These are phyloP conservation scores for Orchesella flavescens DNA, from an alignment of 2,888 invertebrate genomes.

Conservation along the genomic window DNA sequence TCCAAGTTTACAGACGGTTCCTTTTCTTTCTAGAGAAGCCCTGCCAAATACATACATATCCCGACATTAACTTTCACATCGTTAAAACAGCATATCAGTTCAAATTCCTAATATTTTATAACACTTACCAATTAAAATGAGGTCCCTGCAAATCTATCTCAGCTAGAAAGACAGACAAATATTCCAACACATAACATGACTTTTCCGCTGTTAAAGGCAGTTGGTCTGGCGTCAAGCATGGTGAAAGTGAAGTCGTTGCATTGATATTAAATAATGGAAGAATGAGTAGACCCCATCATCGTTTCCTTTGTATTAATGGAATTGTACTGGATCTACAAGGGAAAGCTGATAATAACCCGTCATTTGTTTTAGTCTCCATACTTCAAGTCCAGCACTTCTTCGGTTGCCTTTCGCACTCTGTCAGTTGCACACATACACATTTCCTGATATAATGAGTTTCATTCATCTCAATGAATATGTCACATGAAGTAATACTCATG, in stretches of 20 bases:
- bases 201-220: background rate
- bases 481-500: background rate
- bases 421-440: conserved; percentile 27
- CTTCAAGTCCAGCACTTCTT: conserved; percentile 14
- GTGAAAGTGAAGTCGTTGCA: conserved; percentile 31
- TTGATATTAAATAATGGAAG: conserved; percentile 41
- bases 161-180: too few species aligned
- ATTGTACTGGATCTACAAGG: conserved; percentile 17
- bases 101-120: too few species aligned
- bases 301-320: conserved; percentile 30
- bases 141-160: too few species aligned
- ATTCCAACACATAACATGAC: too few species aligned
- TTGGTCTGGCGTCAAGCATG: conserved; percentile 18
- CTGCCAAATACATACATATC: too few species aligned
- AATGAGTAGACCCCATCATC: conserved; percentile 31
- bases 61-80: too few species aligned
- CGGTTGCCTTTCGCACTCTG: background rate
- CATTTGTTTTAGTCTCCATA: conserved; percentile 21
- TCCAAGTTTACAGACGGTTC: too few species aligned
- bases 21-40: too few species aligned
- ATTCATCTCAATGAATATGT: conserved; percentile 14
- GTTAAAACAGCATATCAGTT: too few species aligned
- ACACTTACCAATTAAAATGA: too few species aligned
- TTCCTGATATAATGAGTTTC: conserved; percentile 34
- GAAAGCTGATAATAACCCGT: conserved; percentile 22